Base-by-base conservation (phyloP, 2,888 invertebrate genomes). In the Caenorhabditis sp. region DNA sequence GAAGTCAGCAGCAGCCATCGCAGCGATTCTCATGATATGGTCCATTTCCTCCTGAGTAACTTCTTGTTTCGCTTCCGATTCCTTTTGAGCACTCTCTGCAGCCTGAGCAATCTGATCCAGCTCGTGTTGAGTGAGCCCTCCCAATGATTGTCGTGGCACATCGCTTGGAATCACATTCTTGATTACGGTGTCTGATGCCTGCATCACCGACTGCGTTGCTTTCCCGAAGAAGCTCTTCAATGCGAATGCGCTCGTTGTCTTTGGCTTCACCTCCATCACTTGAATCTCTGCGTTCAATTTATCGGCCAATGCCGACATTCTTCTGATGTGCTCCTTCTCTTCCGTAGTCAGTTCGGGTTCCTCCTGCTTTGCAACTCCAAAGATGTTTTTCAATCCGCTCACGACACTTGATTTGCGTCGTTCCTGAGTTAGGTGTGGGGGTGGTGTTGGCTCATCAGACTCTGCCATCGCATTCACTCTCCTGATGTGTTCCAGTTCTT, bases 241-340 rank as follows among this genome's bases (percentile, higher is more conserved):
- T 8, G 63, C 66, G 20, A 74, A 56, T 55, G 61, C 74, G 6
- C 30, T 37, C 1, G 37, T n/a, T 35, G 63, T 8, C 39, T 58
- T 43, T n/a, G 63, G 63, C 45, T 70, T 70, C 13, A 58, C 53
- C 20, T 26, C 48, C 15, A 30, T 20, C 7, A 46, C 35, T 41
- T 55, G 15, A 17, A 61, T 48, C 27, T 74, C 74, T 43, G 55
- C 46, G 30, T 70, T 58, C 70, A 70, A 30, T 30, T 58, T 46
- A 6, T 68, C 72, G n/a, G 81, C 78, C 55, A 81, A 63, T 30
- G 66, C 15, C 37, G 78, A 65, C 55, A 83, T 79, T 27, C 43
- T 37, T 35, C 79, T 73, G n/a, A 82, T 79, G 39, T 82, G 81
- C 24, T 79, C 82, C 9, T 77, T 63, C 32, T 82, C 81, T 13